Conservation (phyloP, 2,888 invertebrate genomes). For the Pardosa pseudoannulata region DNA sequence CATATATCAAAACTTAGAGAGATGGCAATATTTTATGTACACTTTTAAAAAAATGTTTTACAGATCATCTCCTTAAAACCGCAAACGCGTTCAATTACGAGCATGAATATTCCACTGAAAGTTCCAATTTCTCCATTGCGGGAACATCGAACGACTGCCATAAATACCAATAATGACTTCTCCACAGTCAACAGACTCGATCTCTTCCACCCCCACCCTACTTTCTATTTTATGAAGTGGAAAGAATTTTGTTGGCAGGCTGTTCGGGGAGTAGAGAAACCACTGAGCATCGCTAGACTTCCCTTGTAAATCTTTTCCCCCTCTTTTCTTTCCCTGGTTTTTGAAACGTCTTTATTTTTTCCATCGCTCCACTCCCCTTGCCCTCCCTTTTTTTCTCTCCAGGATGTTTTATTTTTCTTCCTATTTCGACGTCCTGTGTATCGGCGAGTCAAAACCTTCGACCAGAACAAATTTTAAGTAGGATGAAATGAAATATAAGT, state of each 20-base stretch:
- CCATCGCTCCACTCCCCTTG: too few relatives aligned
- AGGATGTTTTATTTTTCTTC: too few relatives aligned
- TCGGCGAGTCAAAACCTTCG: not conserved
- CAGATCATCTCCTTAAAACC: too few relatives aligned
- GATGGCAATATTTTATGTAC: too few relatives aligned
- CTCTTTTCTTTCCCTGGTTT: too few relatives aligned
- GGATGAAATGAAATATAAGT: not conserved
- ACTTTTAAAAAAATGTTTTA: too few relatives aligned
- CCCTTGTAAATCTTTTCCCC: conserved; percentile 2
- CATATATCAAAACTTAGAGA: too few relatives aligned
- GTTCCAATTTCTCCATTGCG: too few relatives aligned
- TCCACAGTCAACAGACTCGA: not conserved
- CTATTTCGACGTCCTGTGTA: not conserved
- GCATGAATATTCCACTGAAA: too few relatives aligned
- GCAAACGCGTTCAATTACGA: too few relatives aligned
- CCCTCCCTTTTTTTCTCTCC: not conserved
- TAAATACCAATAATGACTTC: not conserved
- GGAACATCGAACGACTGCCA: too few relatives aligned
- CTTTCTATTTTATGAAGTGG: not conserved
- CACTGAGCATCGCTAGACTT: not conserved
- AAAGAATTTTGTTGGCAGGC: not conserved
- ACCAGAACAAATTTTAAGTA: conserved; percentile 4
- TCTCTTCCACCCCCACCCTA: not conserved
- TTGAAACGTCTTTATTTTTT: conserved; percentile 1
- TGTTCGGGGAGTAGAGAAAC: not conserved